Base-by-base conservation (phyloP, 2,888 invertebrate species). In the Artemia sinica region DNA sequence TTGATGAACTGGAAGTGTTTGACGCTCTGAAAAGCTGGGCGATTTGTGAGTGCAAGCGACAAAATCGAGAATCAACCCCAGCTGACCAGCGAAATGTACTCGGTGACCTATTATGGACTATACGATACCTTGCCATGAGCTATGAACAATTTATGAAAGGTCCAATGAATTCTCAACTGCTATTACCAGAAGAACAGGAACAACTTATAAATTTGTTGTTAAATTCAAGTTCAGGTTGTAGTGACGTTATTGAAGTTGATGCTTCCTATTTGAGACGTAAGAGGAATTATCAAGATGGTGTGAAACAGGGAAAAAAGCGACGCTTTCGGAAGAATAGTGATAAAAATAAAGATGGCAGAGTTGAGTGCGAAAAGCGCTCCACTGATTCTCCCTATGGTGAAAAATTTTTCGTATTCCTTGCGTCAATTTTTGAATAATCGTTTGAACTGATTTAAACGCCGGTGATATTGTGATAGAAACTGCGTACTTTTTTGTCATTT, bases 71-170 rank as follows among this genome's bases (percentile, higher is more conserved):
- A 71, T 78, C 82, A n/a, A 80, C 81, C 8, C 74, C 79, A 0
- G 76, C 75, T 49, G 83, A 83, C 73, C 79, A 81, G 68, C 79
- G 82, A 68, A 76, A 78, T 41, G 80, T 82, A 1, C 76, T 85
- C 8, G 82, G 81, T 0, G 81, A 80, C 71, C 77, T 82, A 18
- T 78, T 84, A 48, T 86, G 83, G 74, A 81, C 83, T 72, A 84
- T 84, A 14, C 81, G 87, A 10, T 87, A 86, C 74, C 80, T 86
- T 71, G 77, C 86, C 67, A 84, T 89, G 81, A 79, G 80, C 12
- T 82, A 84, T 11, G 82, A 81, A 67, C 85, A 86, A 72, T 84
- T 88, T 75, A 76, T 80, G 68, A 80, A 82, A 41, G 83, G 84
- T 0, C 84, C 83, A 14, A 81, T 81, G 75, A 76, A 78, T 10